Evolutionary conservation across 2,113 vertebrate species (phyloP).

Genomic region (Prochilodus magdalenae): DNA sequence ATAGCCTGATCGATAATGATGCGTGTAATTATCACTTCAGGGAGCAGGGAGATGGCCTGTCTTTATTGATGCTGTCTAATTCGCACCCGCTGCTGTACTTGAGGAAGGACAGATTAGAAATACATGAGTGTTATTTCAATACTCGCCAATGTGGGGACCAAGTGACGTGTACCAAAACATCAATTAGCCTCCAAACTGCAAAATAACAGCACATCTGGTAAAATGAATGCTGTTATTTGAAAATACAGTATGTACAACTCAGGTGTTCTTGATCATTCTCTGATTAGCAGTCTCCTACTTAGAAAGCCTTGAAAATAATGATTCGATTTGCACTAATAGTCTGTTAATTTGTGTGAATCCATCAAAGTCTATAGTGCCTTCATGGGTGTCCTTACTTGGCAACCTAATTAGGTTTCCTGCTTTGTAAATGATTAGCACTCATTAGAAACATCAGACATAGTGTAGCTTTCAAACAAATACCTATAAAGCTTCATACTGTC

Average conservation of each 20-base stretch:
- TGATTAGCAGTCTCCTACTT: neutral
- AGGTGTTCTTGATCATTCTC: neutral
- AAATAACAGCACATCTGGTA: neutral
- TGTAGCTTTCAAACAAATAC: too few species aligned
- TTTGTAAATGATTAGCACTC: too few species aligned
- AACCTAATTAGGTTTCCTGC: too few species aligned
- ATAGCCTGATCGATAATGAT: conserved; percentile 78
- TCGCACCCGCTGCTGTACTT: conserved; percentile 66
- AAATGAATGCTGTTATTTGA: neutral
- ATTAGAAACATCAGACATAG: too few species aligned
- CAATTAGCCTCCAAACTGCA: neutral
- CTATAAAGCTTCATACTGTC: too few species aligned
- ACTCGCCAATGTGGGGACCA: conserved; percentile 43
- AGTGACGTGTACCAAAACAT: neutral
- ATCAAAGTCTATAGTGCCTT: too few species aligned
- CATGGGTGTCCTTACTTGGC: too few species aligned
- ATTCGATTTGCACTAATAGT: too few species aligned
- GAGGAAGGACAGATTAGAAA: conserved; percentile 73
- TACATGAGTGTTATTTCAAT: conserved; percentile 69
- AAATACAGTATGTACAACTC: neutral
- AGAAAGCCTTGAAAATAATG: too few species aligned
- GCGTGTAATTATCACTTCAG: conserved; percentile 83
- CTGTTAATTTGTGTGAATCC: too few species aligned
- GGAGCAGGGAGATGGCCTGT: conserved; percentile 76
- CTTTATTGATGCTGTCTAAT: conserved; percentile 74